Evolutionary conservation across 2,113 vertebrate species (phyloP).

Genomic region (Orycteropus afer): DNA sequence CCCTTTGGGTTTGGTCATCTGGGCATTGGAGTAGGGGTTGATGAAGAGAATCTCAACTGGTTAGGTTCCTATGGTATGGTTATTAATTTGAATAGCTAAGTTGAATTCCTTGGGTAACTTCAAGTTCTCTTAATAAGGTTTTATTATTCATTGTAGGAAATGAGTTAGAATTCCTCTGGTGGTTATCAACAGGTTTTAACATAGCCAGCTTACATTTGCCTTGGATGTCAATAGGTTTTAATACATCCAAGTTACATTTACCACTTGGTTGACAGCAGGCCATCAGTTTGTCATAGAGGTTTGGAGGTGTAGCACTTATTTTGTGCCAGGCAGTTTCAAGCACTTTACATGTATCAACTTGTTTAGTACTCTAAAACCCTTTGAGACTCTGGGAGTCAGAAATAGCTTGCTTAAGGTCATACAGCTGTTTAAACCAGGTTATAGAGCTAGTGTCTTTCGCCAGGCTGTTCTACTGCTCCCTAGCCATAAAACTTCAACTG

Average conservation of each 20-base stretch:
- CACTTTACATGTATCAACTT: too few relatives aligned
- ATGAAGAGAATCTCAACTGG: neutral
- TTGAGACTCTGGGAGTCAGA: too few relatives aligned
- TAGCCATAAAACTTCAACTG: too few relatives aligned
- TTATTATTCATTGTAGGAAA: neutral
- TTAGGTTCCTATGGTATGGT: neutral
- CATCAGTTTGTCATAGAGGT: too few relatives aligned
- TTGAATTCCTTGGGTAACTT: neutral
- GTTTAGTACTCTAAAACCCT: too few relatives aligned
- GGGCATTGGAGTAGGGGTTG: neutral
- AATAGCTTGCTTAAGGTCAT: too few relatives aligned
- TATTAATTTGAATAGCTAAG: neutral
- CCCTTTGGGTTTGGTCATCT: neutral
- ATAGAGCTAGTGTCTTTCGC: too few relatives aligned
- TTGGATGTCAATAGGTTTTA: neutral
- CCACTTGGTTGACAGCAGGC: neutral
- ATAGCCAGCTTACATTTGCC: neutral
- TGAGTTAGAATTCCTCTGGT: neutral
- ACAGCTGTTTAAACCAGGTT: too few relatives aligned
- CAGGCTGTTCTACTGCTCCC: too few relatives aligned
- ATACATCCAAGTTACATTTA: neutral
- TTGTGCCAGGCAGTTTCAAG: too few relatives aligned
- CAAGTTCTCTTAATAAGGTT: neutral
- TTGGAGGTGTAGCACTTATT: too few relatives aligned
- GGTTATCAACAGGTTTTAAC: neutral